phyloP scores from a whole-genome alignment of 1,140 invertebrate species.

The Augochlora pura region DNA sequence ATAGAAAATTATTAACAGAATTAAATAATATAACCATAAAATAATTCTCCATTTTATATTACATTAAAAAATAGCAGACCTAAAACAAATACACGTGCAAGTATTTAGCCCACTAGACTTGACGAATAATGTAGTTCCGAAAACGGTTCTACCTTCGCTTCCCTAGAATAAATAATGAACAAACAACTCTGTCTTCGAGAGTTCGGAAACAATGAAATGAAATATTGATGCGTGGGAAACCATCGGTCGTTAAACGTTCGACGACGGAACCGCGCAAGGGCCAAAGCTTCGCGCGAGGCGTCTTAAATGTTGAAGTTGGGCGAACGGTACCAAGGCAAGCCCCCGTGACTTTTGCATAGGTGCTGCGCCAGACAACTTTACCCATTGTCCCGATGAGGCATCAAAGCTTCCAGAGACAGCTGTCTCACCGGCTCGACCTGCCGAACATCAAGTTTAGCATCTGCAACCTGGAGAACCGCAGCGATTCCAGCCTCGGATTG shows the following conservation, averaged over 20 bases:
- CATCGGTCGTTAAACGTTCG: too few relatives aligned
- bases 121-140: too few relatives aligned
- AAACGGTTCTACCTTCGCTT: too few relatives aligned
- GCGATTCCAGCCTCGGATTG: slow-evolving; percentile 84
- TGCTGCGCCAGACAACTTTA: slow-evolving; percentile 88
- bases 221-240: slow-evolving; percentile 9
- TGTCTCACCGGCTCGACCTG: slow-evolving; percentile 87
- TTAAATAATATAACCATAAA: too few relatives aligned
- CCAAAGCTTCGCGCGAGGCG: background rate
- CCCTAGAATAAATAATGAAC: too few relatives aligned
- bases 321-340: background rate
- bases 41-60: too few relatives aligned
- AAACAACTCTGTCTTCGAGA: too few relatives aligned
- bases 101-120: too few relatives aligned
- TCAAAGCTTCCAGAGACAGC: slow-evolving; percentile 88
- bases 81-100: too few relatives aligned
- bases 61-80: too few relatives aligned
- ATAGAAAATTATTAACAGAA: too few relatives aligned
- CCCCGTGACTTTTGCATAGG: slow-evolving; percentile 76
- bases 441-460: slow-evolving; percentile 89
- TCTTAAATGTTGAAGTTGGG: background rate
- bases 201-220: background rate
- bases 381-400: slow-evolving; percentile 90
- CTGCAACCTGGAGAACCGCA: slow-evolving; percentile 84
- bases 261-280: background rate